Percentiles rank a stretch among this genome's conserved stretches.
Conservation (phyloP, 2,888 invertebrate genomes). For the Cataglyphis altisquamis region DNA sequence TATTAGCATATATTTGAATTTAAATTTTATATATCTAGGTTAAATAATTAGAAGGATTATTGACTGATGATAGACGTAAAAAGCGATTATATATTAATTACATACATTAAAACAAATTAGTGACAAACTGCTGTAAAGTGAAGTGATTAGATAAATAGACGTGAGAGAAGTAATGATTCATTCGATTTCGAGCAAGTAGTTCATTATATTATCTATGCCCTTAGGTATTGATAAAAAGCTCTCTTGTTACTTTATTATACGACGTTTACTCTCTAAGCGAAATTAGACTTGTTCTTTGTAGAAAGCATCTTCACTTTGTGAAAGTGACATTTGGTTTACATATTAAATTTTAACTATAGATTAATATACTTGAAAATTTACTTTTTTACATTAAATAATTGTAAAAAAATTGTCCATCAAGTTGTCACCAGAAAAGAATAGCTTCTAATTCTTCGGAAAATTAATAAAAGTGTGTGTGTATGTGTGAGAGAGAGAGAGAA, state of each 20-base stretch:
- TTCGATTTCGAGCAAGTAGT: constrained; percentile 56
- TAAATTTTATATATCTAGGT: not conserved
- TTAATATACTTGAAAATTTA: constrained; percentile 2
- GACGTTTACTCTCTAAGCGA: not conserved
- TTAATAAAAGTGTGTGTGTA: not conserved
- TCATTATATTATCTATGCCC: constrained; percentile 67
- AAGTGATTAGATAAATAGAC: constrained; percentile 74
- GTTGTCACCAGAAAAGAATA: not conserved
- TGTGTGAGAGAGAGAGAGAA: not conserved
- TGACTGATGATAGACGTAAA: not conserved
- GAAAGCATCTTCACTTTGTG: not conserved
- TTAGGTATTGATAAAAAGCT: constrained; percentile 57
- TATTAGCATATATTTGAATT: constrained; percentile 19
- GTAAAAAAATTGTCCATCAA: not conserved
- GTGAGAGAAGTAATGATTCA: constrained; percentile 65
- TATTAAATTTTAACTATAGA: constrained; percentile 8
- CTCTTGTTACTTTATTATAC: not conserved
- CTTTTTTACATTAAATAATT: not conserved
- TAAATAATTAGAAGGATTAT: constrained; percentile 24
- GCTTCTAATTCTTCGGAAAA: not conserved
- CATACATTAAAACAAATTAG: constrained; percentile 63
- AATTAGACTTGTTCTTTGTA: not conserved
- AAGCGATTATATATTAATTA: constrained; percentile 39
- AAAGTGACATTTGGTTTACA: not conserved
- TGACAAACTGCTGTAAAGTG: constrained; percentile 69